Conservation (phyloP, 2,113 vertebrate species). For the Gymnorhina tibicen region DNA sequence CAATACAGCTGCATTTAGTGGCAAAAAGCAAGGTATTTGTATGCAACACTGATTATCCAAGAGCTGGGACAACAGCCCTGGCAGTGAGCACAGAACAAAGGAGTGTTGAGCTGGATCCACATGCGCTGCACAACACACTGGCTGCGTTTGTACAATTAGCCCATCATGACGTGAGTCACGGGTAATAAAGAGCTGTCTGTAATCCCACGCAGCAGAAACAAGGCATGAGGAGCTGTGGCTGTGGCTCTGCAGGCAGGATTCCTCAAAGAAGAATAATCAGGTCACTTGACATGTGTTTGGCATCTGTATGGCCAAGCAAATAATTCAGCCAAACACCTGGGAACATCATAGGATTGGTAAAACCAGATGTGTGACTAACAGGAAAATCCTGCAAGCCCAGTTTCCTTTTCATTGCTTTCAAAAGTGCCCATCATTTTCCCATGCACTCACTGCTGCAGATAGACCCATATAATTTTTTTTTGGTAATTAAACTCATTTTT, state of each 20-base stretch:
- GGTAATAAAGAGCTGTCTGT: slow-evolving; percentile 15
- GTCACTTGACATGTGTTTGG: background rate
- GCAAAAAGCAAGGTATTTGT: background rate
- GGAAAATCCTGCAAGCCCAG: background rate
- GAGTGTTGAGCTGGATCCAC: background rate
- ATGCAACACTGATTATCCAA: background rate
- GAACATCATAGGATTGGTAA: background rate
- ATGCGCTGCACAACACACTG: background rate
- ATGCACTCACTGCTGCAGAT: background rate
- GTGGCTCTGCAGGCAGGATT: background rate
- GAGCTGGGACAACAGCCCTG: background rate
- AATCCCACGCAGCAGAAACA: background rate
- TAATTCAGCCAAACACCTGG: background rate
- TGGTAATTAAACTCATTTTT: accelerated
- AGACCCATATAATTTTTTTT: background rate
- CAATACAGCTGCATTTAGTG: background rate
- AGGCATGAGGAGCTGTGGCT: background rate
- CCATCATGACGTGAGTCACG: background rate
- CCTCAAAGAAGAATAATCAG: background rate
- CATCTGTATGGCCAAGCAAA: background rate
- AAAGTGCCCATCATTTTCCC: background rate
- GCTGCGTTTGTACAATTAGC: background rate
- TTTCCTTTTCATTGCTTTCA: background rate
- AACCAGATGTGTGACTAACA: background rate
- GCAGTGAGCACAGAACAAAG: background rate